phyloP scores from a whole-genome alignment of 2,797 vertebrate genomes.

The Halcyon chelicuti region DNA sequence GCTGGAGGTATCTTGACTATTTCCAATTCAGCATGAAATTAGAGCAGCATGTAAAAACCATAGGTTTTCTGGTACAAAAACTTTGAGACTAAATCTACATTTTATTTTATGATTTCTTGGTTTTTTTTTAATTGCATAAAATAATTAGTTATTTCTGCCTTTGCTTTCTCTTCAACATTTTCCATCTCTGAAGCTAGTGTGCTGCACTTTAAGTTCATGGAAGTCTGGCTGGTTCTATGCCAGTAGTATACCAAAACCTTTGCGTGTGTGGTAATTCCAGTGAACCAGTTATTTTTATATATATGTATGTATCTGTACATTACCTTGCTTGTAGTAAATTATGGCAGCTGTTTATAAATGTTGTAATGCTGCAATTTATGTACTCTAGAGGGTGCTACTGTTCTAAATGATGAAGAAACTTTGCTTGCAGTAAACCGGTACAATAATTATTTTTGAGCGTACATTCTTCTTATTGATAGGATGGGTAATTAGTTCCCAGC shows the following conservation, averaged over 20 bases:
- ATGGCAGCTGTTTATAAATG: not conserved
- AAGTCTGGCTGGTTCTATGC: not conserved
- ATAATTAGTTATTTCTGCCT: not conserved
- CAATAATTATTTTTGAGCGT: not conserved
- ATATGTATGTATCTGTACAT: accelerated
- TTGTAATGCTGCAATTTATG: not conserved
- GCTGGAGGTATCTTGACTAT: not conserved
- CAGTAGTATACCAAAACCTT: not conserved
- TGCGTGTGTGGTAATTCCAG: not conserved
- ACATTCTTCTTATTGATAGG: not conserved
- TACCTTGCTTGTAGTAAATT: too few relatives aligned
- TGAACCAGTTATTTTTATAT: not conserved
- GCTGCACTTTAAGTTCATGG: accelerated
- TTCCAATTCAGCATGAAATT: not conserved
- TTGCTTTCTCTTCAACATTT: not conserved
- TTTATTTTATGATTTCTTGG: too few relatives aligned
- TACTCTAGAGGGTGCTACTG: not conserved
- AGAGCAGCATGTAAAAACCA: not conserved
- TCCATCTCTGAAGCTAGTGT: not conserved
- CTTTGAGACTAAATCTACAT: not conserved
- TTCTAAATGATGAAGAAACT: not conserved
- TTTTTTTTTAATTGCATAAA: not conserved
- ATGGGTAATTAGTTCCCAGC: not conserved
- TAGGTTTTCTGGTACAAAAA: not conserved
- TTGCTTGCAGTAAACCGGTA: not conserved